Evolutionary conservation across 2,113 vertebrate species (phyloP).

Genomic region (Xenopus laevis): DNA sequence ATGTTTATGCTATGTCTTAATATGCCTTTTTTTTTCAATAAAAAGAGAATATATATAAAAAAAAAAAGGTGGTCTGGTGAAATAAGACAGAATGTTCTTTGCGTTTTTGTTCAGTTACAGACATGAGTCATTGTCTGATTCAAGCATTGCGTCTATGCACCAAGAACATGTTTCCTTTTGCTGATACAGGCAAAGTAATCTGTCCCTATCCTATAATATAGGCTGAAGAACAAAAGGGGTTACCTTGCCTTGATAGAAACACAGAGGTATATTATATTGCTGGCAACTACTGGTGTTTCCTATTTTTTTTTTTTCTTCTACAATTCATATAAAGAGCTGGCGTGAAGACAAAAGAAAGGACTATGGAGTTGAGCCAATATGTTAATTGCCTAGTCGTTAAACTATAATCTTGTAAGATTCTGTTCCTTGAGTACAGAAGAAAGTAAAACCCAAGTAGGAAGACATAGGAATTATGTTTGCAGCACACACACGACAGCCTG

Average conservation of each 20-base stretch:
- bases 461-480: constrained; percentile 75
- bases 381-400: constrained; percentile 54
- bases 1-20: no score
- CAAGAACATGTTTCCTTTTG: no score
- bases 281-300: constrained; percentile 53
- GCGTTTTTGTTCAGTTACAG: no score
- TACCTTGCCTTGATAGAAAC: not conserved
- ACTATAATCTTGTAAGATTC: constrained; percentile 53
- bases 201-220: no score
- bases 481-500: constrained; percentile 71
- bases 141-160: no score
- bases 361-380: constrained; percentile 62
- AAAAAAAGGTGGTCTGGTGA: no score
- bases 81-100: no score
- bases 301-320: constrained; percentile 45
- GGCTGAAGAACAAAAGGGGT: no score
- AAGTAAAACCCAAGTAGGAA: constrained; percentile 65
- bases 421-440: constrained; percentile 65
- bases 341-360: constrained; percentile 60
- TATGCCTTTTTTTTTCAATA: no score
- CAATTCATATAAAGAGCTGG: constrained; percentile 62
- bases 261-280: constrained; percentile 58
- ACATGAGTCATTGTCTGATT: no score
- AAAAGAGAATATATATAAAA: no score
- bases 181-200: no score